Evolutionary conservation across 2,888 invertebrate genomes (phyloP).

Genomic region (Tinea trinotella): DNA sequence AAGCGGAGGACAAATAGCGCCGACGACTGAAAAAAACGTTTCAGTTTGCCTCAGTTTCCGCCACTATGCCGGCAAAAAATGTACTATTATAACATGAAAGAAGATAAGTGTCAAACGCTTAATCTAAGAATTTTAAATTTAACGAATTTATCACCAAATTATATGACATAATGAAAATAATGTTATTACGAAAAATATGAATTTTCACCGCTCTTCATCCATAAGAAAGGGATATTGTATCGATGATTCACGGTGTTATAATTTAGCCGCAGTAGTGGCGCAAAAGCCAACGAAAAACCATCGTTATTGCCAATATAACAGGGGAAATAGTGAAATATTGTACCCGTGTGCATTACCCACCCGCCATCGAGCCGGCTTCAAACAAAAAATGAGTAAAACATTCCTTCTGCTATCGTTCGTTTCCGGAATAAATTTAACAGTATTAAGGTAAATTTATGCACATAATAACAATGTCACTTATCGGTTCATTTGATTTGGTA

Average conservation of each 20-base stretch:
- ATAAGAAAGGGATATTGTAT: slow-evolving; percentile 31
- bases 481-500: slow-evolving; percentile 31
- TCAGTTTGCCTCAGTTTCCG: too few relatives aligned
- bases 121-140: too few relatives aligned
- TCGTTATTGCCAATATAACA: slow-evolving; percentile 54
- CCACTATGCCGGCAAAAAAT: too few relatives aligned
- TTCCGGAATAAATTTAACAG: slow-evolving; percentile 39
- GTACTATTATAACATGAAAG: too few relatives aligned
- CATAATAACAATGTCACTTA: slow-evolving; percentile 33
- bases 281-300: slow-evolving; percentile 35
- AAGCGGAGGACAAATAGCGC: too few relatives aligned
- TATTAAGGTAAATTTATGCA: slow-evolving; percentile 39
- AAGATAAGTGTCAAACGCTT: too few relatives aligned
- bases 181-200: neutral
- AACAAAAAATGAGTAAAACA: slow-evolving; percentile 13
- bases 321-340: slow-evolving; percentile 47
- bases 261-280: slow-evolving; percentile 19
- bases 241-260: slow-evolving; percentile 49
- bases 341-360: slow-evolving; percentile 27
- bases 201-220: slow-evolving; percentile 2
- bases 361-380: neutral
- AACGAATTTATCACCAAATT: too few relatives aligned
- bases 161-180: slow-evolving; percentile 4
- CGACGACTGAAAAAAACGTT: too few relatives aligned
- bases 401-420: slow-evolving; percentile 25